Base-by-base conservation (phyloP, 2,888 invertebrate species). In the Lithodes maja region DNA sequence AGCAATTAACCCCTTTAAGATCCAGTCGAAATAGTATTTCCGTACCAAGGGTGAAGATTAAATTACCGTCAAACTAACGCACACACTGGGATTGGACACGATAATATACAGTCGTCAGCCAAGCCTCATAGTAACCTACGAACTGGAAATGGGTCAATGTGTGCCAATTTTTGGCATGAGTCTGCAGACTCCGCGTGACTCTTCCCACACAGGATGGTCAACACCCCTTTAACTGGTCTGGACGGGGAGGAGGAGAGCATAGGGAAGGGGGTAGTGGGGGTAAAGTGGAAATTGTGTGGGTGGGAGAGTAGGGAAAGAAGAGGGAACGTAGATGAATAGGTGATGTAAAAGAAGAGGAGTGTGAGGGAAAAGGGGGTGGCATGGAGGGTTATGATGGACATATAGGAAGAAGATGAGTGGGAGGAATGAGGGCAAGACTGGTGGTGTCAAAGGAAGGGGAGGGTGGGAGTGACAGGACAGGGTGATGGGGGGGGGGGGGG, bases 221-320 rank as follows among this genome's bases (percentile, higher is more conserved):
- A 15, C 53, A 79, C 79, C 79, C 79, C 79, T 79, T 79, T 79
- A 79, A 79, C 79, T n/a, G 12, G 71, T 71, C 71, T 71, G 71
- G 71, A 12, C 5, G 71, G n/a, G 71, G 17, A 1, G 71, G 71
- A 5, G n/a, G 17, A n/a, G 17, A n/a, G 71, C n/a, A n/a, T 71
- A 17, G 61, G 61, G 61, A 12, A 61, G 61, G 12, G 61, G 61
- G 12, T 7, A 61, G 61, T 5, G 5, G 61, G 55, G 61, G 12
- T 61, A 12, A 61, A 61, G 61, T 61, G 12, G 61, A 61, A 12
- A 12, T 5, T 5, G 5, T 61, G 12, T 5, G 61, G 61, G 5
- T 5, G 61, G 61, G 61, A 7, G 61, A 12, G 12, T 7, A 12
- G 61, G 61, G 61, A 61, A 7, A 12, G 61, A 61, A 61, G 61